Conservation (phyloP, 1,140 invertebrate species). For the Drosophila carrolli region DNA sequence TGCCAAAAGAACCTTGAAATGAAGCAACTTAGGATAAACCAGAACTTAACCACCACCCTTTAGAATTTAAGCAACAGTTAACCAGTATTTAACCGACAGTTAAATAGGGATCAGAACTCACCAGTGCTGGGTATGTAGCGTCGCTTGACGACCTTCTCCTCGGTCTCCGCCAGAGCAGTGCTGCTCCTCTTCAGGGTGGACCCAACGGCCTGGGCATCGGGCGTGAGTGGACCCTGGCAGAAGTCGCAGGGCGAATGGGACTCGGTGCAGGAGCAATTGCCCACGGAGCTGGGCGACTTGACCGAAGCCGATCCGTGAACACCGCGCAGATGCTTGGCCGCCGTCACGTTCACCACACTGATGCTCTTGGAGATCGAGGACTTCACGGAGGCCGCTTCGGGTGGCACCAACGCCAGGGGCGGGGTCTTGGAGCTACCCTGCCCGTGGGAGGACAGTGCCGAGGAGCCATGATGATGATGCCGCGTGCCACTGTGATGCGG, state of each 20-base stretch:
- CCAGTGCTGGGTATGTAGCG: slow-evolving; percentile 67
- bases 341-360: slow-evolving; percentile 75
- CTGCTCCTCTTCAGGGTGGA: slow-evolving; percentile 43
- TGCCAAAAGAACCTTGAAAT: too few species aligned
- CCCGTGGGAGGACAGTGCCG: slow-evolving; percentile 27
- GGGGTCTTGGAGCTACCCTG: slow-evolving; percentile 66
- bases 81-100: not conserved
- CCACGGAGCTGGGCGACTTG: slow-evolving; percentile 40
- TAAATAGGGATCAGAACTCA: slow-evolving; percentile 1
- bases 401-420: slow-evolving; percentile 85
- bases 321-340: slow-evolving; percentile 69
- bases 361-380: slow-evolving; percentile 85
- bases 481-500: too few species aligned
- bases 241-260: slow-evolving; percentile 46
- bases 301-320: slow-evolving; percentile 26
- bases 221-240: slow-evolving; percentile 52
- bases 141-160: slow-evolving; percentile 57
- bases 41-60: not conserved
- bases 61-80: not conserved
- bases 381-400: slow-evolving; percentile 85
- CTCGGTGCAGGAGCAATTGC: slow-evolving; percentile 56
- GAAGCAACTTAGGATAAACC: too few species aligned
- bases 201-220: slow-evolving; percentile 24
- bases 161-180: slow-evolving; percentile 7
- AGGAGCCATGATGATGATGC: slow-evolving; percentile 18